These are phyloP conservation scores for Nomada ferruginata DNA, from an alignment of 2,888 invertebrate species.

Conservation along the genomic window DNA sequence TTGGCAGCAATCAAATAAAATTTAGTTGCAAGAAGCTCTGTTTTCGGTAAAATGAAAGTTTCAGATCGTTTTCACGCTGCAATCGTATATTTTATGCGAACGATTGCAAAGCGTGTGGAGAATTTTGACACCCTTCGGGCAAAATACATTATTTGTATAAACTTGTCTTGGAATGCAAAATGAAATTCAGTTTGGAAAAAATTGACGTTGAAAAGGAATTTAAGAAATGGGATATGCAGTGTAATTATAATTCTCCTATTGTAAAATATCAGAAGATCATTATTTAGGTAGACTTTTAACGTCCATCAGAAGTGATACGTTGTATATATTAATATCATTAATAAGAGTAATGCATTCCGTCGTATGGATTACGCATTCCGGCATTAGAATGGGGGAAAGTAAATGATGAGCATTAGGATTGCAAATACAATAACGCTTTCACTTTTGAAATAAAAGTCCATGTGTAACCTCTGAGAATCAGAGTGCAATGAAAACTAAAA, in stretches of 20 bases:
- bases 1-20: background rate
- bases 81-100: background rate
- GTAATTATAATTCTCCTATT: background rate
- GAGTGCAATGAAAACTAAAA: background rate
- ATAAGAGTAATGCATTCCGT: slow-evolving; percentile 20
- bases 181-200: no score
- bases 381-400: slow-evolving; percentile 19
- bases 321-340: slow-evolving; percentile 20
- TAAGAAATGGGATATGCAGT: background rate
- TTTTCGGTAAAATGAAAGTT: no score
- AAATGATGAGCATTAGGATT: slow-evolving; percentile 1
- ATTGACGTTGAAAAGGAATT: background rate
- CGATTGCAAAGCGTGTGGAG: background rate
- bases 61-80: no score
- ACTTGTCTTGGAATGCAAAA: no score
- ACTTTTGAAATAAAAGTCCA: slow-evolving; percentile 22
- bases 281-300: no score
- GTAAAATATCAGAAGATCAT: background rate
- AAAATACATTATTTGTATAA: no score
- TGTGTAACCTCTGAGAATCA: slow-evolving; percentile 5
- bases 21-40: background rate
- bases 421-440: slow-evolving; percentile 26
- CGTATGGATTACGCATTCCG: slow-evolving; percentile 2
- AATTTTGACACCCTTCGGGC: no score
- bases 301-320: background rate